phyloP scores from a whole-genome alignment of 2,113 vertebrate species.

The Apus apus region DNA sequence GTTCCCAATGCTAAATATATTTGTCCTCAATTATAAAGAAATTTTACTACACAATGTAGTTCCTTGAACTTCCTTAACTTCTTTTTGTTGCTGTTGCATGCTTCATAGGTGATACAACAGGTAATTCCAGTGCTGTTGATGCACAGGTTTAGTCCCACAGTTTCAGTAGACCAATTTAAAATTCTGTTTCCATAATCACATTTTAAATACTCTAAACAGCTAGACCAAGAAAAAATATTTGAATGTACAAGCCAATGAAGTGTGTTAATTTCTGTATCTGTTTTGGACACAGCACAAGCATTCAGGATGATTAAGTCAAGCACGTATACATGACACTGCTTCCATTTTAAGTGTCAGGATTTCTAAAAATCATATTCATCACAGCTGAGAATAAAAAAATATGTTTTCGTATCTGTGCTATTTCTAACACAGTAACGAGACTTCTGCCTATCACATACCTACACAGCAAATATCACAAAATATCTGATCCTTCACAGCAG shows the following conservation, averaged over 20 bases:
- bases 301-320: neutral
- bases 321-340: neutral
- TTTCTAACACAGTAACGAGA: neutral
- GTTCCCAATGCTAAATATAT: neutral
- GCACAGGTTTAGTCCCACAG: neutral
- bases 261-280: neutral
- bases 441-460: neutral
- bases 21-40: neutral
- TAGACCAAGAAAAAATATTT: neutral
- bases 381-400: neutral
- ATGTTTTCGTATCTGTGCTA: neutral
- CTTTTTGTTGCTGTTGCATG: neutral
- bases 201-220: neutral
- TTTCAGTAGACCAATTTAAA: neutral
- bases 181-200: neutral
- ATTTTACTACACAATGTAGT: neutral
- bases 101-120: neutral
- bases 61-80: neutral
- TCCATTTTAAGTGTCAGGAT: neutral
- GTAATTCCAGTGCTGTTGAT: neutral
- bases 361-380: neutral
- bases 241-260: neutral
- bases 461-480: neutral
- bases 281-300: neutral
- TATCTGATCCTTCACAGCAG: neutral